Conservation (phyloP, 2,797 vertebrate genomes). For the Acestrorhynchus altus region DNA sequence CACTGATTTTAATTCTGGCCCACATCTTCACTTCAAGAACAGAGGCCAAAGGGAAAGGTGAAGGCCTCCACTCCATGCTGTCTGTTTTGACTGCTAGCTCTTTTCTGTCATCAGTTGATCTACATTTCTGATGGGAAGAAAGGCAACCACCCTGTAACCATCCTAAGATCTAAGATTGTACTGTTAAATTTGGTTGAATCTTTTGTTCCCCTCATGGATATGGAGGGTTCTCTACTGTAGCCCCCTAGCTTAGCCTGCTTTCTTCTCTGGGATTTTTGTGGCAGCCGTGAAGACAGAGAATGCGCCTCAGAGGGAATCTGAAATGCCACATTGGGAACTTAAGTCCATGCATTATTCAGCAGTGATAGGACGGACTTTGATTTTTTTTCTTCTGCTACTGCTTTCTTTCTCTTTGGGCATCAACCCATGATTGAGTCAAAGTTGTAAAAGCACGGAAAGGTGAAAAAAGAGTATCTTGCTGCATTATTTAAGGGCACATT, state of each 20-base stretch:
- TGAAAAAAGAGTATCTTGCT: constrained; percentile 47
- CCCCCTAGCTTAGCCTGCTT: constrained; percentile 21
- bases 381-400: constrained; percentile 5
- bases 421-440: constrained; percentile 60
- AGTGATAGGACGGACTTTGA: constrained; percentile 51
- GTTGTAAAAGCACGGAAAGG: constrained; percentile 43
- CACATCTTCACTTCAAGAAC: not conserved
- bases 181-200: constrained; percentile 4
- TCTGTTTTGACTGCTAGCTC: not conserved
- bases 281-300: constrained; percentile 29
- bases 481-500: constrained; percentile 63
- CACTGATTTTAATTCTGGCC: constrained; percentile 34
- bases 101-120: not conserved
- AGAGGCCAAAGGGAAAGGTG: constrained; percentile 17
- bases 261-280: constrained; percentile 24
- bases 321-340: constrained; percentile 53
- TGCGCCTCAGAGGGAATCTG: constrained; percentile 47
- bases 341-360: constrained; percentile 70
- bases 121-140: constrained; percentile 21
- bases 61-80: not conserved
- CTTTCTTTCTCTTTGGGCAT: constrained; percentile 42
- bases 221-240: not conserved
- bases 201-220: constrained; percentile 13
- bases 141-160: not conserved
- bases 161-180: constrained; percentile 12